These are phyloP conservation scores for Steinernema khuongi DNA, from an alignment of 1,140 invertebrate genomes.

Conservation along the genomic window DNA sequence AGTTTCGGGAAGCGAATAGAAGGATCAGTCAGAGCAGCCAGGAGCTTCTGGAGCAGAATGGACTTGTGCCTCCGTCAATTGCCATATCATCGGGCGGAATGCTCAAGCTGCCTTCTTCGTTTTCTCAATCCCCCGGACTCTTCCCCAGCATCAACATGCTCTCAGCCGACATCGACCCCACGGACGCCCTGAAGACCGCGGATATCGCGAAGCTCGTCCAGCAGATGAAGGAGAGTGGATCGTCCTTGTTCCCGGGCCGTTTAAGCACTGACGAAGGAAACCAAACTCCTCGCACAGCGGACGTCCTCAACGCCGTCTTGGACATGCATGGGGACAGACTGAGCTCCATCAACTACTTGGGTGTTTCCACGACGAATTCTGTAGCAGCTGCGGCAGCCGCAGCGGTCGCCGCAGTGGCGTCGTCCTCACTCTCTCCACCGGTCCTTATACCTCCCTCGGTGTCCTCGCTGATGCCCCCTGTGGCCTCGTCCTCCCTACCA, in stretches of 20 bases:
- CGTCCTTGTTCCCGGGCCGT: background rate
- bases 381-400: background rate
- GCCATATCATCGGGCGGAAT: slow-evolving; percentile 10
- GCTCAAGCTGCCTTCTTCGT: slow-evolving; percentile 22
- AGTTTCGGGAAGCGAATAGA: slow-evolving; percentile 41
- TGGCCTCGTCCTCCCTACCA: too few species aligned
- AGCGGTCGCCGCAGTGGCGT: background rate
- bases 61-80: slow-evolving; percentile 20
- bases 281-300: slow-evolving; percentile 38
- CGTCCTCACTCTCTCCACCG: background rate
- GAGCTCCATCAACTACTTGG: slow-evolving; percentile 34
- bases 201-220: slow-evolving; percentile 35
- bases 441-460: background rate
- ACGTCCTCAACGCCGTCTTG: slow-evolving; percentile 39
- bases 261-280: slow-evolving; percentile 19
- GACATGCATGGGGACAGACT: slow-evolving; percentile 38
- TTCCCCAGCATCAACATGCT: slow-evolving; percentile 36
- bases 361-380: background rate
- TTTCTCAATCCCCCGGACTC: slow-evolving; percentile 34
- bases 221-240: slow-evolving; percentile 25
- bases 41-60: slow-evolving; percentile 33
- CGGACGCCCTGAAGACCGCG: slow-evolving; percentile 37
- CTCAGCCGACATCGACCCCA: slow-evolving; percentile 30
- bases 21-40: slow-evolving; percentile 24
- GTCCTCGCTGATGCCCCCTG: background rate